Percentiles rank a stretch among this genome's conserved stretches.
phyloP scores from a whole-genome alignment of 2,797 vertebrate genomes.

The Melanotaenia parkinsoni region DNA sequence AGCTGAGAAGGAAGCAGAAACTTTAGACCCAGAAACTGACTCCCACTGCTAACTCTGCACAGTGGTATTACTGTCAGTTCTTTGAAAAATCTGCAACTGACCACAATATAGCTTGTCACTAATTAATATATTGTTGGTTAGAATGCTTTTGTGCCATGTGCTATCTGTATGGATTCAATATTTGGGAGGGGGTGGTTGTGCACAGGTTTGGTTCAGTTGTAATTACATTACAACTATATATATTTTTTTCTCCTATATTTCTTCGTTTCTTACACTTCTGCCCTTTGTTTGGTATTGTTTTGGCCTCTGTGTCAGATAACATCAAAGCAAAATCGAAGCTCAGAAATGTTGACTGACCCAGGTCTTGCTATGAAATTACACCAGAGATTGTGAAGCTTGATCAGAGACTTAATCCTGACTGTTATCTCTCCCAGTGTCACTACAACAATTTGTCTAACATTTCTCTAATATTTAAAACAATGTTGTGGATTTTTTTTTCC shows the following conservation, averaged over 20 bases:
- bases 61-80: neutral
- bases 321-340: neutral
- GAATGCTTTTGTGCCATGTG: neutral
- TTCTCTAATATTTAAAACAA: conserved; percentile 2
- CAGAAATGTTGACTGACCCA: conserved; percentile 7
- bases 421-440: conserved; percentile 1
- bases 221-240: neutral
- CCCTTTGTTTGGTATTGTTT: conserved; percentile 5
- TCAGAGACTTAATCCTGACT: conserved; percentile 9
- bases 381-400: conserved; percentile 24
- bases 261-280: conserved; percentile 4
- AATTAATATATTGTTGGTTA: neutral
- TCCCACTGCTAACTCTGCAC: neutral
- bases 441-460: conserved; percentile 13
- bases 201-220: conserved; percentile 15
- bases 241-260: neutral
- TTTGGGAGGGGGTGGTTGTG: neutral
- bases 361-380: conserved; percentile 16
- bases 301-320: conserved; percentile 13
- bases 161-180: neutral
- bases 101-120: neutral
- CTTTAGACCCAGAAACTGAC: neutral
- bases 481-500: neutral
- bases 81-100: neutral
- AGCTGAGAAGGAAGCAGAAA: neutral